Percentiles rank a stretch among this genome's conserved stretches.
phyloP scores from a whole-genome alignment of 2,888 invertebrate species.

The Pristionchus exspectatus region DNA sequence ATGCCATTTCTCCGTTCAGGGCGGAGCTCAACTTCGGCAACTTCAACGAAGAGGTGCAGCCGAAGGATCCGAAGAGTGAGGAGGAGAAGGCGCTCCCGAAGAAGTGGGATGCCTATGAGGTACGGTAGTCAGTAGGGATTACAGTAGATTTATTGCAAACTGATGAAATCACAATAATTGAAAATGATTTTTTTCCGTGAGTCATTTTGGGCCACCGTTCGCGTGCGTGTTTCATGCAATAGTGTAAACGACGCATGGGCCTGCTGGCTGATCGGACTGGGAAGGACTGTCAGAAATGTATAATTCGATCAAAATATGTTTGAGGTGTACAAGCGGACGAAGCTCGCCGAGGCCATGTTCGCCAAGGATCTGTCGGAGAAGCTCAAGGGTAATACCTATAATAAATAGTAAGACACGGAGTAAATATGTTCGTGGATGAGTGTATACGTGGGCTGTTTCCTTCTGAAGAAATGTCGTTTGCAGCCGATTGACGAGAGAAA shows the following conservation, averaged over 20 bases:
- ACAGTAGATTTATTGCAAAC: neutral
- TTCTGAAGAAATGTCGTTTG: too few species aligned
- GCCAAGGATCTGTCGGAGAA: slow-evolving; percentile 75
- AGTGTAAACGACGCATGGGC: neutral
- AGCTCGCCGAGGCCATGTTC: slow-evolving; percentile 75
- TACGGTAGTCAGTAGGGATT: neutral
- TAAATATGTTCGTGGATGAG: too few species aligned
- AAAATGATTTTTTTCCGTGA: too few species aligned
- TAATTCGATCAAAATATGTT: neutral
- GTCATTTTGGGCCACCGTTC: too few species aligned
- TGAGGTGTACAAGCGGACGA: slow-evolving; percentile 73
- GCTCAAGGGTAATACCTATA: slow-evolving; percentile 65
- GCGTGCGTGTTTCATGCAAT: neutral
- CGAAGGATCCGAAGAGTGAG: slow-evolving; percentile 5
- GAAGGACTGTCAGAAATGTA: neutral
- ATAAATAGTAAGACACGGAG: too few species aligned
- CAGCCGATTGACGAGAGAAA: too few species aligned
- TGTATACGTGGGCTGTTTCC: too few species aligned
- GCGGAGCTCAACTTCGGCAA: slow-evolving; percentile 69
- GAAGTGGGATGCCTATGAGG: slow-evolving; percentile 74
- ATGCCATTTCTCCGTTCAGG: slow-evolving; percentile 56
- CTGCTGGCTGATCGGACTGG: neutral
- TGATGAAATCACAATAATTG: neutral
- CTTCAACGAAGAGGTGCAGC: slow-evolving; percentile 67
- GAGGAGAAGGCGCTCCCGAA: slow-evolving; percentile 55